Percentiles rank a stretch among this genome's conserved stretches.
These are phyloP conservation scores for Drosophila repletoides DNA, from an alignment of 1,140 invertebrate species.

Conservation along the genomic window DNA sequence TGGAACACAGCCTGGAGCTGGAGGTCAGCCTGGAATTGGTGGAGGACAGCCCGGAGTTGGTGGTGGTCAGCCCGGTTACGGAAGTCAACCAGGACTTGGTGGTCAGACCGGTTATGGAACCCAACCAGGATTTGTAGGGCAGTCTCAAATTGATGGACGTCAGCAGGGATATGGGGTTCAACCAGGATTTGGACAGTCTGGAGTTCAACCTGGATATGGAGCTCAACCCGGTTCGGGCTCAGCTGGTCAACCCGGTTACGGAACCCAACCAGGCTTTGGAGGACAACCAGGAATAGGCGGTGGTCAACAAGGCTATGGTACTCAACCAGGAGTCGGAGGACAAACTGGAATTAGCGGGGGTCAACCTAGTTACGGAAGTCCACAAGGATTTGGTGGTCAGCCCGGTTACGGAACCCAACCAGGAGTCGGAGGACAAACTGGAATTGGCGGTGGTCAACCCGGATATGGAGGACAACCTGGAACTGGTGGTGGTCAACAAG, in stretches of 20 bases:
- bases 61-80: constrained; percentile 2
- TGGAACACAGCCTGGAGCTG: constrained; percentile 10
- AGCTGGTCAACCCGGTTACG: constrained; percentile 24
- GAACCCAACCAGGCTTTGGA: constrained; percentile 5
- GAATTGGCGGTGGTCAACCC: background rate
- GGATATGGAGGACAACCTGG: constrained; percentile 17
- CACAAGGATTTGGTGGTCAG: constrained; percentile 13
- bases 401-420: constrained; percentile 17
- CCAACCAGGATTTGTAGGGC: constrained; percentile 2
- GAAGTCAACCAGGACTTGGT: background rate
- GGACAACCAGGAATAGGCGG: constrained; percentile 11
- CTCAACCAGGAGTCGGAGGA: background rate
- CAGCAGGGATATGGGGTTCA: constrained; percentile 3
- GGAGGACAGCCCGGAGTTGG: constrained; percentile 7
- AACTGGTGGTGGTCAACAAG: constrained; percentile 16
- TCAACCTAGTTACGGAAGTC: background rate
- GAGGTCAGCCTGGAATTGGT: constrained; percentile 6
- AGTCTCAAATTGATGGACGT: background rate
- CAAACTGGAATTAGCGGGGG: constrained; percentile 6
- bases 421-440: constrained; percentile 7
- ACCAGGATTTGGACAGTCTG: background rate
- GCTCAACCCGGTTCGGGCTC: constrained; percentile 19
- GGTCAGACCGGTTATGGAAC: background rate
- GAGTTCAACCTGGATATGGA: background rate
- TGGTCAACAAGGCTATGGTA: constrained; percentile 10